phyloP scores from a whole-genome alignment of 2,113 vertebrate genomes.

The Rhabdomys dilectus region DNA sequence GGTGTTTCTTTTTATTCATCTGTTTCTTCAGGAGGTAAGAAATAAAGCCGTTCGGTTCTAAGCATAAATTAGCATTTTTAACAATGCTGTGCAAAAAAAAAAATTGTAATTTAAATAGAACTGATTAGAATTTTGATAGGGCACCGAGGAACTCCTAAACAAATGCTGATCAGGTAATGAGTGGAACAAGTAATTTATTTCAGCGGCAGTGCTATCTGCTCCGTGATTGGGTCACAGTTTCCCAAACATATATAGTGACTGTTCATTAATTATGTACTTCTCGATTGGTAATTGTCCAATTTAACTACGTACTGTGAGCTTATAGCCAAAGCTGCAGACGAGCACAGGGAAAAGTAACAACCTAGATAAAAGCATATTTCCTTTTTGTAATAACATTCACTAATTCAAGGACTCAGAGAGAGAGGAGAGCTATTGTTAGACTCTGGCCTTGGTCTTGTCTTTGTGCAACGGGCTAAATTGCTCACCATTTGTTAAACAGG shows the following conservation, averaged over 20 bases:
- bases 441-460: background rate
- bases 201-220: slow-evolving; percentile 73
- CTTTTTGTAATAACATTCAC: slow-evolving; percentile 49
- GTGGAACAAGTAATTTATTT: slow-evolving; percentile 83
- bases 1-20: slow-evolving; percentile 79
- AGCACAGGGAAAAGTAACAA: slow-evolving; percentile 49
- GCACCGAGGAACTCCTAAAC: slow-evolving; percentile 80
- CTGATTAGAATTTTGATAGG: slow-evolving; percentile 81
- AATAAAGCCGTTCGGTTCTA: slow-evolving; percentile 82
- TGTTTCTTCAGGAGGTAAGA: slow-evolving; percentile 82
- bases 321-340: slow-evolving; percentile 52
- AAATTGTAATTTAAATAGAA: slow-evolving; percentile 79
- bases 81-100: slow-evolving; percentile 75
- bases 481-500: slow-evolving; percentile 50
- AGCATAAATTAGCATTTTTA: slow-evolving; percentile 85
- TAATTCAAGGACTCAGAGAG: slow-evolving; percentile 10
- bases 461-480: background rate
- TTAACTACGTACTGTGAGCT: slow-evolving; percentile 75
- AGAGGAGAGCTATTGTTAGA: background rate
- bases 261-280: slow-evolving; percentile 82
- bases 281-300: slow-evolving; percentile 76
- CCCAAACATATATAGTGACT: slow-evolving; percentile 67
- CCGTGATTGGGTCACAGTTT: slow-evolving; percentile 77
- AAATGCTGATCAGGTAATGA: slow-evolving; percentile 81
- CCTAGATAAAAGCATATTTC: slow-evolving; percentile 67